Base-by-base conservation (phyloP, 2,797 vertebrate genomes). In the Helarctos malayanus region DNA sequence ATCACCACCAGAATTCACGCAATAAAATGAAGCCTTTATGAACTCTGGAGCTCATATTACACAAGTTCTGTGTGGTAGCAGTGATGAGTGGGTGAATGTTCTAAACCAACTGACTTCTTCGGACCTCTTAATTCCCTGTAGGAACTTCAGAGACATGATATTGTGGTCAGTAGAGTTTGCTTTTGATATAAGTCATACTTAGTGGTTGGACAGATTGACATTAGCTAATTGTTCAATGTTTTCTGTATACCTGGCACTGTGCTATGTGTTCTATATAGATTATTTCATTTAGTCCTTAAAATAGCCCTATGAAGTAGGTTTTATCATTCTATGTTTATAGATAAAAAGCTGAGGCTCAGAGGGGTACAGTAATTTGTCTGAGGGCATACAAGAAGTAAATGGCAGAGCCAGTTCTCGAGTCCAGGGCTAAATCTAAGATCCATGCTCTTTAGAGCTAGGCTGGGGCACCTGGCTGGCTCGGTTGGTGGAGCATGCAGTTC, bases 101-200 rank as follows among this genome's bases (percentile, higher is more conserved):
- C 9, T 76, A 68, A 68, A 7, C 23, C 38, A 92, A 8, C 75
- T 85, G 3, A 79, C 88, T 93, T 79, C 83, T 87, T 83, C 63
- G 87, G 18, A 56, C 47, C 3, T 85, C 9, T 85, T 47, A 15
- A 85, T 92, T 90, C 15, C 21, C 54, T 71, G 89, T n/a, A 52
- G 27, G n/a, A 56, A 49, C 29, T 45, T 94, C 81, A 88, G 25
- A 91, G 45, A 73, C 57, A 90, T n/a, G 61, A 65, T 59, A 7
- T 49, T 4, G 2, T 52, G 0, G 13, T 92, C 27, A 54, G 11
- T 92, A 69, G 21, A 38, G 11, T 71, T 94, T 75, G 23, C 29
- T 94, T 95, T 75, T 76, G 32, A n/a, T 76, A n/a, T 76, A 81
- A 96, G 14, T 45, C 71, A 47, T 47, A 56, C 15, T 59, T 95